phyloP scores from a whole-genome alignment of 1,140 invertebrate species.

The Drosophila malerkotliana region DNA sequence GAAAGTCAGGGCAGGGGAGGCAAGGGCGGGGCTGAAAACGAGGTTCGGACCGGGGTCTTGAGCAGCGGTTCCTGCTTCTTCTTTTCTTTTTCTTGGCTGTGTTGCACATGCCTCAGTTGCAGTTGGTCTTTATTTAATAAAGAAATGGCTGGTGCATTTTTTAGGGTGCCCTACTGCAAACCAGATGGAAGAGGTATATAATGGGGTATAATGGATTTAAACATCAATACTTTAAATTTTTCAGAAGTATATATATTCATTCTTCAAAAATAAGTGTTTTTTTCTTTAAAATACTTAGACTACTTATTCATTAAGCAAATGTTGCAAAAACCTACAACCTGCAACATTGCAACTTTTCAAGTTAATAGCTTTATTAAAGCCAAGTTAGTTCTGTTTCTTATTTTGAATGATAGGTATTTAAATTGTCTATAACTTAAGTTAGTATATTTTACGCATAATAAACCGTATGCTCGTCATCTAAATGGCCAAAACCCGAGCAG shows the following conservation, averaged over 20 bases:
- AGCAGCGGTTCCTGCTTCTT: slow-evolving; percentile 26
- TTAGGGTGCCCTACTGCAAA: slow-evolving; percentile 41
- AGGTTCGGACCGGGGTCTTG: slow-evolving; percentile 11
- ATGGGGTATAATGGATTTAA: not conserved
- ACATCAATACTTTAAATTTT: no score
- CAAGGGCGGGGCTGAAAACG: slow-evolving; percentile 29
- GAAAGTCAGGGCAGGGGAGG: slow-evolving; percentile 17
- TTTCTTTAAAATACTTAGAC: no score
- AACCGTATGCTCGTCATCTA: slow-evolving; percentile 43
- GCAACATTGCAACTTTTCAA: no score
- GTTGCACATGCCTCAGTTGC: slow-evolving; percentile 20
- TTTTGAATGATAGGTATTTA: not conserved
- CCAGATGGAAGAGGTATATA: slow-evolving; percentile 2
- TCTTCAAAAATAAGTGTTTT: no score
- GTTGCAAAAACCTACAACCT: no score
- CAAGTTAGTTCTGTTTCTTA: not conserved
- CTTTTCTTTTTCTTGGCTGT: slow-evolving; percentile 12
- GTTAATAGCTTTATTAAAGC: not conserved
- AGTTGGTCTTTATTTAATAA: slow-evolving; percentile 74
- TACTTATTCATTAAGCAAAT: not conserved
- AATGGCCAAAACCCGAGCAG: slow-evolving; percentile 45
- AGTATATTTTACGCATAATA: slow-evolving; percentile 48
- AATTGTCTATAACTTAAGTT: not conserved
- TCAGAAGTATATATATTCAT: no score
- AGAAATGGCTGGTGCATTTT: slow-evolving; percentile 65